A percentile compares a stretch with the other conserved stretches of the same genome.
phyloP scores from a whole-genome alignment of 2,113 vertebrate species.

The Neoarius graeffei region DNA sequence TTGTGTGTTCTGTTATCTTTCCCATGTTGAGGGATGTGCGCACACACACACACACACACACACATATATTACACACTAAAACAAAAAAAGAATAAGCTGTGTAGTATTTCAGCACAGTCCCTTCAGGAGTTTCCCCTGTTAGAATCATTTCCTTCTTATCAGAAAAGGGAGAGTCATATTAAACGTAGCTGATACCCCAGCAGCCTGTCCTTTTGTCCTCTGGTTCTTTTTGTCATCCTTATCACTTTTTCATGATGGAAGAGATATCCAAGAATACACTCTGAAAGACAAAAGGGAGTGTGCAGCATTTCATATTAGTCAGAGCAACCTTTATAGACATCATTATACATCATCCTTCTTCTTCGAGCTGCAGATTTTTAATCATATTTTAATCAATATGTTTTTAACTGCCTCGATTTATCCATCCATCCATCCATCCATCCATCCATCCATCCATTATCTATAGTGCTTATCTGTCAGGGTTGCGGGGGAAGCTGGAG shows the following conservation, averaged over 20 bases:
- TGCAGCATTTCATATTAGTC: background rate
- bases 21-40: no score
- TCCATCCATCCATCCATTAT: no score
- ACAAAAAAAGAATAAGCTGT: slow-evolving; percentile 37
- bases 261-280: slow-evolving; percentile 92
- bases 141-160: slow-evolving; percentile 52
- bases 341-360: background rate
- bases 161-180: slow-evolving; percentile 44
- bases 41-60: no score
- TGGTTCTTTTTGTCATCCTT: slow-evolving; percentile 24
- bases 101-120: slow-evolving; percentile 31
- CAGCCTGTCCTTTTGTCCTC: slow-evolving; percentile 21
- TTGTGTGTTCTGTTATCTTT: no score
- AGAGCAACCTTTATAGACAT: background rate
- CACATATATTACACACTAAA: slow-evolving; percentile 36
- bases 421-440: no score
- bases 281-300: slow-evolving; percentile 74
- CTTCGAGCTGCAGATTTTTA: background rate
- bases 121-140: slow-evolving; percentile 25
- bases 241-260: slow-evolving; percentile 95
- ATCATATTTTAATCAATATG: background rate
- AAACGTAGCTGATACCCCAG: slow-evolving; percentile 58
- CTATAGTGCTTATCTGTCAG: no score
- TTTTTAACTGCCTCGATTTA: no score
- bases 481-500: no score